A percentile compares a stretch with the other conserved stretches of the same genome.
These are phyloP conservation scores for Leucophenga varia DNA, from an alignment of 1,140 invertebrate species.

Conservation along the genomic window DNA sequence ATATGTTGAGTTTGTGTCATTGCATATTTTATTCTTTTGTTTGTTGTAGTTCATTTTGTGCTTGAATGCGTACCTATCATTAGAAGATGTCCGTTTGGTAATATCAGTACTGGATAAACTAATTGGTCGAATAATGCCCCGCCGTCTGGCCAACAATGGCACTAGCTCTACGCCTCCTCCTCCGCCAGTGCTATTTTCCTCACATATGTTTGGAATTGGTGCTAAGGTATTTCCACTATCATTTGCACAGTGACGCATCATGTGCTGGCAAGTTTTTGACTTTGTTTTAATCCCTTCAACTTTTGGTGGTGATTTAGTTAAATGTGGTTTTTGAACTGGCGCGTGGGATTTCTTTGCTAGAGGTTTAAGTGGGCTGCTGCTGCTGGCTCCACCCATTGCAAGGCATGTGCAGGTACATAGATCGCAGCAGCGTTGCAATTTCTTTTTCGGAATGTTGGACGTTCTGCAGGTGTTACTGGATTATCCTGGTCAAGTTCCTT, in stretches of 20 bases:
- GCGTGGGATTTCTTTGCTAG: not conserved
- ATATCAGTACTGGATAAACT: conserved; percentile 63
- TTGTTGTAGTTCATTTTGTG: conserved; percentile 26
- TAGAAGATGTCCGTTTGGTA: conserved; percentile 57
- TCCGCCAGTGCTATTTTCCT: conserved; percentile 9
- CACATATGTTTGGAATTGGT: not conserved
- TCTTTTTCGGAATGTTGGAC: conserved; percentile 49
- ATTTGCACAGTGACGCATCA: conserved; percentile 15
- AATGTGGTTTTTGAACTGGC: conserved; percentile 5
- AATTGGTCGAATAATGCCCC: conserved; percentile 49
- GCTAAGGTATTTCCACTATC: not conserved
- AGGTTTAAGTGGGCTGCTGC: conserved; percentile 9
- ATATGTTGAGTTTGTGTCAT: conserved; percentile 31
- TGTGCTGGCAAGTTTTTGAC: conserved; percentile 31
- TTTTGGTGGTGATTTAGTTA: conserved; percentile 14
- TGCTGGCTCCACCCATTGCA: conserved; percentile 18
- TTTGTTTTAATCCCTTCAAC: conserved; percentile 15
- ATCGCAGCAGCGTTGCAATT: conserved; percentile 41
- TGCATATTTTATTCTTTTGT: conserved; percentile 19
- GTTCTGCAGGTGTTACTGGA: conserved; percentile 45
- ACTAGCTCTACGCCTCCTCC: conserved; percentile 67
- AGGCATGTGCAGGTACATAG: conserved; percentile 47
- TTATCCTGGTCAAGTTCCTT: conserved; percentile 55
- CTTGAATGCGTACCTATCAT: conserved; percentile 55
- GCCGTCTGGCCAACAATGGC: conserved; percentile 61